Conservation (phyloP, 2,113 vertebrate species). For the Pseudolaguvia tuberculata region DNA sequence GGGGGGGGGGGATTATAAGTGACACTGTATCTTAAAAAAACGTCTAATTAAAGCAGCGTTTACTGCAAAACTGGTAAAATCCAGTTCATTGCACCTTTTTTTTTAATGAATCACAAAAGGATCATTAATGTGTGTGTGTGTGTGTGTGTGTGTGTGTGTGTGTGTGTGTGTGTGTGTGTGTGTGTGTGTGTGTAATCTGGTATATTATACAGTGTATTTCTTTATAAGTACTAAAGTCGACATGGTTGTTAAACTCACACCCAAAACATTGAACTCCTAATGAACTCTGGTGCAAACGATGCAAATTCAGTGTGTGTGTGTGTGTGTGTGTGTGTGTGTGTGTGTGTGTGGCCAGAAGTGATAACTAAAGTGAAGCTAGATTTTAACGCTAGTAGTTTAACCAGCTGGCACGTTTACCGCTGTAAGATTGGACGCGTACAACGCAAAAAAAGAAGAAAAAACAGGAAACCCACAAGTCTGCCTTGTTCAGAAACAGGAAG, state of each 20-base stretch:
- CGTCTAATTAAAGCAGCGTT: too few species aligned
- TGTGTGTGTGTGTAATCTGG: too few species aligned
- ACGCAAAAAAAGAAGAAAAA: slow-evolving; percentile 41
- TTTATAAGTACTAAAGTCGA: neutral
- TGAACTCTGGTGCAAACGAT: neutral
- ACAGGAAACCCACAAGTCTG: slow-evolving; percentile 42
- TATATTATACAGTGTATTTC: neutral
- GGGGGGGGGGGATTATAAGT: too few species aligned
- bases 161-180: too few species aligned
- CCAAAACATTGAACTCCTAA: neutral
- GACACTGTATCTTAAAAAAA: too few species aligned
- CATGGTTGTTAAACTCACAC: neutral
- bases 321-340: too few species aligned
- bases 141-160: too few species aligned
- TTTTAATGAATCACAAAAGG: too few species aligned
- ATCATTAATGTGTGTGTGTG: too few species aligned
- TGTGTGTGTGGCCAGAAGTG: neutral
- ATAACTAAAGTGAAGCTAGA: neutral
- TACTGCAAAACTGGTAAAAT: too few species aligned
- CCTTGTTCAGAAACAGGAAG: slow-evolving; percentile 48
- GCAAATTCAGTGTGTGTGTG: neutral
- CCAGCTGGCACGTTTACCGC: neutral
- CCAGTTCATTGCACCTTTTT: too few species aligned
- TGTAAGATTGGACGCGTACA: slow-evolving; percentile 25
- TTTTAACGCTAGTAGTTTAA: neutral